These are phyloP conservation scores for Manis pentadactyla DNA, from an alignment of 2,797 vertebrate genomes.

Conservation along the genomic window DNA sequence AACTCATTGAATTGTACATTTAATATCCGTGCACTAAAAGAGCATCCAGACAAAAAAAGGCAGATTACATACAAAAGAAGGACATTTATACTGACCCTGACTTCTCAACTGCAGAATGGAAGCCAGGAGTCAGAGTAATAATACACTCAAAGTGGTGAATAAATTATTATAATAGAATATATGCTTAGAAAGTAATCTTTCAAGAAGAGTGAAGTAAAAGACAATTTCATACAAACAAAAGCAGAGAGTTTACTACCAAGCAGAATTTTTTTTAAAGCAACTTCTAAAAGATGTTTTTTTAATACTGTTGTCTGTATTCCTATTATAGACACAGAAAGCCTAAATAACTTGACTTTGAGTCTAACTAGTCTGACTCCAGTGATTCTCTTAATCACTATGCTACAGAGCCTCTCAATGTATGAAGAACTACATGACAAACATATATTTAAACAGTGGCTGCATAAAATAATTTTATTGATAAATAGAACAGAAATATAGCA, in stretches of 20 bases:
- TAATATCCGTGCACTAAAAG: neutral
- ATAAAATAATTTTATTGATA: neutral
- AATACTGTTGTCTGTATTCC: neutral
- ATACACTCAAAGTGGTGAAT: slow-evolving; percentile 33
- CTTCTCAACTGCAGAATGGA: neutral
- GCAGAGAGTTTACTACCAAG: slow-evolving; percentile 7
- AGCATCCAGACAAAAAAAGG: neutral
- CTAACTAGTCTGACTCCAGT: neutral
- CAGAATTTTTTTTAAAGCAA: neutral
- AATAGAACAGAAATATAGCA: neutral
- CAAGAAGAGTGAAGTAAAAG: slow-evolving; percentile 31
- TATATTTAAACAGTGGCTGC: neutral
- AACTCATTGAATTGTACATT: neutral
- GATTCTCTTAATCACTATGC: neutral
- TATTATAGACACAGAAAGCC: neutral
- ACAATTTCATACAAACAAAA: neutral
- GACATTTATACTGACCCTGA: neutral
- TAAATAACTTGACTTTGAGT: neutral
- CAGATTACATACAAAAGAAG: slow-evolving; percentile 17
- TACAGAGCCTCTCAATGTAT: neutral
- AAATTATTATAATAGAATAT: neutral
- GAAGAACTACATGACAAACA: slow-evolving; percentile 7
- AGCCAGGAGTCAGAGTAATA: neutral
- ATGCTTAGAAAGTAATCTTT: slow-evolving; percentile 5
- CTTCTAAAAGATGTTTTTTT: neutral